Conservation (phyloP, 1,140 invertebrate species). For the Drosophila pectinifera region DNA sequence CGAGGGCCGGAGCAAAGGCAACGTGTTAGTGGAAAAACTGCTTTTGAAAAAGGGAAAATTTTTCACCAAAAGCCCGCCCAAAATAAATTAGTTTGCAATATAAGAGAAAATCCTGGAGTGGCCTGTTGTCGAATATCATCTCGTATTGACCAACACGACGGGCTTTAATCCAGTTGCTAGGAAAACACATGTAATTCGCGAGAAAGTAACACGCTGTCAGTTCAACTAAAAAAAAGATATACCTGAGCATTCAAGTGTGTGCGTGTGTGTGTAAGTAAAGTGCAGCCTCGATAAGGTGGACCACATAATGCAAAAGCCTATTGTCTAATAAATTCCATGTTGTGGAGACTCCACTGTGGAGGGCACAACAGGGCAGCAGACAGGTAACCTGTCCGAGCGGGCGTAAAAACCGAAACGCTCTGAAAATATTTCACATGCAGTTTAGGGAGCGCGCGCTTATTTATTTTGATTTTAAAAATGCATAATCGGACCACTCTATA, state of each 20-base stretch:
- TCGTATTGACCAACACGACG: constrained; percentile 8
- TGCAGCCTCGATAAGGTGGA: neutral
- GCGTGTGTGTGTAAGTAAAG: constrained; percentile 36
- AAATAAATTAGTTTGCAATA: constrained; percentile 27
- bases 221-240: constrained; percentile 62
- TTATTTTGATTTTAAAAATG: constrained; percentile 70
- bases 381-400: constrained; percentile 70
- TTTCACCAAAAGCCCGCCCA: constrained; percentile 51
- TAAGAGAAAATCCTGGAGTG: neutral
- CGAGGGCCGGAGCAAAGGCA: constrained; percentile 35
- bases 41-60: constrained; percentile 57
- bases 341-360: constrained; percentile 10
- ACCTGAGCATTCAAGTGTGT: constrained; percentile 33
- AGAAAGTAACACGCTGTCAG: constrained; percentile 83
- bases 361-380: constrained; percentile 11
- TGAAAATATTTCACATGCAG: constrained; percentile 72
- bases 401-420: constrained; percentile 72
- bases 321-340: no score
- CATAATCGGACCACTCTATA: constrained; percentile 72
- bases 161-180: constrained; percentile 29
- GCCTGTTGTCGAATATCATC: neutral
- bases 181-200: constrained; percentile 82
- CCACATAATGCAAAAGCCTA: neutral
- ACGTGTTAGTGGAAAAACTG: constrained; percentile 73
- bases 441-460: constrained; percentile 51